Percentiles rank a stretch among this genome's conserved stretches.
Evolutionary conservation across 2,888 invertebrate genomes (phyloP).

Genomic region (Anoncus sp.): DNA sequence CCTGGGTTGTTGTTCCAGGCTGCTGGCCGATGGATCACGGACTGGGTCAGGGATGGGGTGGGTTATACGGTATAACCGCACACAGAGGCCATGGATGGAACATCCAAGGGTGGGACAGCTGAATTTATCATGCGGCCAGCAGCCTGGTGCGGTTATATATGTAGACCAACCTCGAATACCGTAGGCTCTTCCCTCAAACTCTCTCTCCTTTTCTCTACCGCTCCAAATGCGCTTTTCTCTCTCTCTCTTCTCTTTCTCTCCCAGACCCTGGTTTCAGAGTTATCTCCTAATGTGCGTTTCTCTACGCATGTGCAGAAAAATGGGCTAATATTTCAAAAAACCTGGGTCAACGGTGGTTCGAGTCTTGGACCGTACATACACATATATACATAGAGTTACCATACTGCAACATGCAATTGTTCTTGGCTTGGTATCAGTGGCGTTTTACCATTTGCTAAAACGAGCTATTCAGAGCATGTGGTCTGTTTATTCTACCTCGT

Average conservation of each 20-base stretch:
- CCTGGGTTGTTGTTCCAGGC: constrained; percentile 42
- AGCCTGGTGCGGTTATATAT: constrained; percentile 1
- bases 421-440: too few relatives aligned
- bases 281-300: constrained; percentile 1
- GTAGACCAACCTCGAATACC: constrained; percentile 20
- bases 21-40: constrained; percentile 56
- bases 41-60: constrained; percentile 1
- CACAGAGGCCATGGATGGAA: not conserved
- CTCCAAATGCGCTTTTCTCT: not conserved
- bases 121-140: constrained; percentile 55
- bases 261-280: constrained; percentile 7
- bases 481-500: too few relatives aligned
- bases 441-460: too few relatives aligned
- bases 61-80: constrained; percentile 27
- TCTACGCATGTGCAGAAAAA: not conserved
- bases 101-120: constrained; percentile 27
- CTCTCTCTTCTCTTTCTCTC: not conserved
- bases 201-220: constrained; percentile 7
- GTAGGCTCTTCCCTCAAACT: not conserved
- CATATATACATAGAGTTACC: too few relatives aligned
- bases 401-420: too few relatives aligned
- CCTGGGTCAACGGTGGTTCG: constrained; percentile 15
- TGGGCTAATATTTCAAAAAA: constrained; percentile 43
- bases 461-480: too few relatives aligned
- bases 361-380: too few relatives aligned